Base-by-base conservation (phyloP, 2,888 invertebrate species). In the Trichopoda pennipes region DNA sequence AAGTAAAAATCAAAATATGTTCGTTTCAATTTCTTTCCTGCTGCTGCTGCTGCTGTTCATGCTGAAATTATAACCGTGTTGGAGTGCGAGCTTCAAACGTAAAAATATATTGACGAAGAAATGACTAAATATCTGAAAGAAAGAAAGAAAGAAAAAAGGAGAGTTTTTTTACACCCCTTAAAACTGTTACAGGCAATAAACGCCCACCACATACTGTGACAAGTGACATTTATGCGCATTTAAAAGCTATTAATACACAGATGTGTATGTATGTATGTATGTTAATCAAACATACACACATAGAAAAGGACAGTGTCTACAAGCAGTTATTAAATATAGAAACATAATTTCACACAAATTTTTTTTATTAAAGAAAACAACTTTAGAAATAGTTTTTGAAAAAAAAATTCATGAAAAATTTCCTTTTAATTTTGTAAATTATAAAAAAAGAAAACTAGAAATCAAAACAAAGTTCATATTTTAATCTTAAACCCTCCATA, bases 181-280 rank as follows among this genome's bases (percentile, higher is more conserved):
- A 68, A 68, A 74, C 17, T n/a, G 47, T 74, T 56, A 47, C 55
- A 74, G 73, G 68, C 79, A 80, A 80, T 80, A 75, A 60, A 82
- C 82, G 75, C 79, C 79, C 79, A 82, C 79, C 79, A 82, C 79
- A 82, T 79, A 68, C 82, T 82, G 82, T 79, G 82, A 82, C 82
- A 82, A 82, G 75, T 82, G 82, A 82, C 82, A 82, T 82, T 82
- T 82, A 82, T 82, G 79, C 75, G 79, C 79, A 82, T 82, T 82
- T 79, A 82, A 77, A 77, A 75, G 79, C 66, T 76, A 82, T 79
- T 49, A 73, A 80, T 74, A 74, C 19, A 58, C 23, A 58, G 19
- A 68, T 42, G 12, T 23, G 23, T 23, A 21, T 23, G 23, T 12
- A 6, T 66, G 42, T 21, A 16, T 58, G 58, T 21, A 17, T 56